Conservation (phyloP, 2,113 vertebrate species). For the Labrus mixtus region DNA sequence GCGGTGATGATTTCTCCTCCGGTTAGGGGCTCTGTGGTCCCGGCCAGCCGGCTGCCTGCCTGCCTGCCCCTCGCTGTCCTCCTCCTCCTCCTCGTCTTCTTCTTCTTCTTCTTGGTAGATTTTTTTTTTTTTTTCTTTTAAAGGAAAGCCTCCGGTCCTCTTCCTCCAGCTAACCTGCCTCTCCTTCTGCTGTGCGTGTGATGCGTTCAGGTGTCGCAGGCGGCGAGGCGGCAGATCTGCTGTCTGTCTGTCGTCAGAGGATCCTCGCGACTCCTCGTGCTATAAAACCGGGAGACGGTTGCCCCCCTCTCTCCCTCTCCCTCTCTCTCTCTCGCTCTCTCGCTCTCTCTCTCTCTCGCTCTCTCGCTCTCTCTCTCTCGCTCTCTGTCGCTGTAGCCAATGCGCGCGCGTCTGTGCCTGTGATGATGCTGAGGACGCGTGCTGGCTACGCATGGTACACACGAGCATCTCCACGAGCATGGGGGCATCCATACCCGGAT, state of each 20-base stretch:
- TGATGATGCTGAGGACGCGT: slow-evolving; percentile 25
- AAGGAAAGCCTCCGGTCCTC: not conserved
- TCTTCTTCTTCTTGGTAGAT: not conserved
- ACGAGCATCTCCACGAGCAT: too few relatives aligned
- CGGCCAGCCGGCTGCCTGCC: slow-evolving; percentile 20
- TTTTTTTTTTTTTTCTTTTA: not conserved
- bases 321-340: slow-evolving; percentile 32
- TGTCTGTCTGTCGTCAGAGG: slow-evolving; percentile 46
- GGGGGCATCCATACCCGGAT: too few relatives aligned
- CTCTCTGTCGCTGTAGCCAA: slow-evolving; percentile 23
- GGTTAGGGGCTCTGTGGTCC: slow-evolving; percentile 28
- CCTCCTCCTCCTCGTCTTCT: not conserved
- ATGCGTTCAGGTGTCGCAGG: slow-evolving; percentile 47
- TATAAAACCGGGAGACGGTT: slow-evolving; percentile 26
- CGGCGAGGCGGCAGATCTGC: slow-evolving; percentile 15
- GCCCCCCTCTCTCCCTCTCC: slow-evolving; percentile 5
- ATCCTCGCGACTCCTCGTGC: slow-evolving; percentile 53
- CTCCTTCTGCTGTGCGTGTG: not conserved
- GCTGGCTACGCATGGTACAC: not conserved
- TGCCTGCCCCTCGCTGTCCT: not conserved
- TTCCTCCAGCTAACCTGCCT: not conserved
- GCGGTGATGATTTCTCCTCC: slow-evolving; percentile 46
- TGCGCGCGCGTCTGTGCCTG: slow-evolving; percentile 33
- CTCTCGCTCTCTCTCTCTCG: not conserved
- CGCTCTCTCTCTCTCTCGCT: slow-evolving; percentile 6